A percentile compares a stretch with the other conserved stretches of the same genome.
Conservation (phyloP, 1,140 invertebrate species). For the Helicoverpa armigera region DNA sequence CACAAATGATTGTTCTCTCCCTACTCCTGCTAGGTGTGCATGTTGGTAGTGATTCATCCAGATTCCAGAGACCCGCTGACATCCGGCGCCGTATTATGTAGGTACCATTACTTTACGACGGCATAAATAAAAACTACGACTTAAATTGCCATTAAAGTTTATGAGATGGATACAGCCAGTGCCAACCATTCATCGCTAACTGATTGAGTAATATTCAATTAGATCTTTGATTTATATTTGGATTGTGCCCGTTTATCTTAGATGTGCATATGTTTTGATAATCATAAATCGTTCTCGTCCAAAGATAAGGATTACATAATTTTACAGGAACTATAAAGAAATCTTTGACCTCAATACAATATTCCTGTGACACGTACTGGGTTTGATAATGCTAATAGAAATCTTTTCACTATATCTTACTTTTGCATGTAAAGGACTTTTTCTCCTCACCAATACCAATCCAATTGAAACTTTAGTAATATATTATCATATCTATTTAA, state of each 20-base stretch:
- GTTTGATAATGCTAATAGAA: too few relatives aligned
- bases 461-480: too few relatives aligned
- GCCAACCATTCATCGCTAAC: slow-evolving; percentile 5
- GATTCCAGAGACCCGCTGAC: slow-evolving; percentile 6
- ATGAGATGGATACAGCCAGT: slow-evolving; percentile 6
- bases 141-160: slow-evolving; percentile 28
- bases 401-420: too few relatives aligned
- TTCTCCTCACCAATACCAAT: too few relatives aligned
- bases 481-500: too few relatives aligned
- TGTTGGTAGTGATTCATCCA: slow-evolving; percentile 15
- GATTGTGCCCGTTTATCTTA: neutral
- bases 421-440: too few relatives aligned
- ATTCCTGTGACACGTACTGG: too few relatives aligned
- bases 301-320: too few relatives aligned
- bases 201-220: slow-evolving; percentile 15
- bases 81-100: neutral
- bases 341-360: too few relatives aligned
- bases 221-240: neutral
- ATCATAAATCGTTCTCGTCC: too few relatives aligned
- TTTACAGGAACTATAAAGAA: too few relatives aligned
- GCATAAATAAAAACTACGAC: slow-evolving; percentile 21
- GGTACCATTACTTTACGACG: neutral
- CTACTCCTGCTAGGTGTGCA: neutral
- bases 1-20: too few relatives aligned
- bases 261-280: neutral